Evolutionary conservation across 2,888 invertebrate species (phyloP).

Genomic region (Lasiommata megera): DNA sequence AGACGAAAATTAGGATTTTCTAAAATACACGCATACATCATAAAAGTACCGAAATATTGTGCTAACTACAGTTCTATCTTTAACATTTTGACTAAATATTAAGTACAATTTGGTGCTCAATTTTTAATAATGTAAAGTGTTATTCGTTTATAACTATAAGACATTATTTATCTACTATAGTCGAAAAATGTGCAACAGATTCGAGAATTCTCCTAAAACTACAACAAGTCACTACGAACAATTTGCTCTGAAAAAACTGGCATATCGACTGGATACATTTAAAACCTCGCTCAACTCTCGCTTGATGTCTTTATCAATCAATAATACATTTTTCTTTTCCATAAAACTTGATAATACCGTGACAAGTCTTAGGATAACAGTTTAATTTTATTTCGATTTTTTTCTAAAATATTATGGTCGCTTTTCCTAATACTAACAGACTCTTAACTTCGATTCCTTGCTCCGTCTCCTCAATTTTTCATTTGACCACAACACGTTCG

Average conservation of each 20-base stretch:
- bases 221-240: slow-evolving; percentile 33
- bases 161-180: slow-evolving; percentile 74
- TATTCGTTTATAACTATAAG: slow-evolving; percentile 61
- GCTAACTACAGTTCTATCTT: slow-evolving; percentile 52
- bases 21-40: slow-evolving; percentile 35
- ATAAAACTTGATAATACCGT: neutral
- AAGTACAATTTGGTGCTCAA: slow-evolving; percentile 82
- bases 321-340: neutral
- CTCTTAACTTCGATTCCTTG: slow-evolving; percentile 1
- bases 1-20: slow-evolving; percentile 56
- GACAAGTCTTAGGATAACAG: slow-evolving; percentile 7
- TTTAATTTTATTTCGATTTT: neutral
- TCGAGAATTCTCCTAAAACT: slow-evolving; percentile 56
- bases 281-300: neutral
- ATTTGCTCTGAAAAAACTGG: slow-evolving; percentile 24
- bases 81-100: slow-evolving; percentile 79
- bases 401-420: neutral
- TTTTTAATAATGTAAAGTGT: slow-evolving; percentile 72
- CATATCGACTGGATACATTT: slow-evolving; percentile 17
- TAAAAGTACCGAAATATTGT: slow-evolving; percentile 57
- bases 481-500: neutral
- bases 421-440: slow-evolving; percentile 12
- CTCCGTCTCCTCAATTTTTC: neutral
- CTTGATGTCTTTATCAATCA: neutral
- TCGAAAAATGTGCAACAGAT: slow-evolving; percentile 60